Conservation (phyloP, 2,797 vertebrate species). For the Myotis findleyi region DNA sequence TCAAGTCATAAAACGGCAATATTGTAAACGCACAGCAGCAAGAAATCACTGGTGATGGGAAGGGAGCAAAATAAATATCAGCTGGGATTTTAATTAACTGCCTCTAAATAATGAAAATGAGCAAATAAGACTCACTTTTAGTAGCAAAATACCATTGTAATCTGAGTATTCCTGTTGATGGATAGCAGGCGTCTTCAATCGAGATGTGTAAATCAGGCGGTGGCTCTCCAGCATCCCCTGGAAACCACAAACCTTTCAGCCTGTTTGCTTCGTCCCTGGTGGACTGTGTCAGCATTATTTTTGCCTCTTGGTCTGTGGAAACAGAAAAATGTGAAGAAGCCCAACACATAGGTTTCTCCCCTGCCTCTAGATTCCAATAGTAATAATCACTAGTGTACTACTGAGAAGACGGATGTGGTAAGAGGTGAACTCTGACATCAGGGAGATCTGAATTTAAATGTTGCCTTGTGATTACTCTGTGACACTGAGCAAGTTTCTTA, state of each 20-base stretch:
- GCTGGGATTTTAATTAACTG: slow-evolving; percentile 84
- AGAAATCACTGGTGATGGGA: slow-evolving; percentile 82
- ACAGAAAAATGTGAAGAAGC: not conserved
- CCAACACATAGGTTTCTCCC: not conserved
- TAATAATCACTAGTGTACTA: not conserved
- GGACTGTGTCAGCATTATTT: not conserved
- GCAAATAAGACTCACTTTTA: slow-evolving; percentile 82
- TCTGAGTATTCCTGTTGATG: slow-evolving; percentile 63
- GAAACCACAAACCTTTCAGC: not conserved
- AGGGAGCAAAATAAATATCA: slow-evolving; percentile 81
- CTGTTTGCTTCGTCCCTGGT: not conserved
- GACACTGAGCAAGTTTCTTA: not conserved
- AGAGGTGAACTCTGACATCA: not conserved
- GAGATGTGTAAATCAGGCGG: not conserved
- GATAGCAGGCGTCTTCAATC: not conserved
- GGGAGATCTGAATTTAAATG: not conserved
- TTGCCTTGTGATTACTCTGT: not conserved
- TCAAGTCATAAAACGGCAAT: slow-evolving; percentile 85
- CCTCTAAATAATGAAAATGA: slow-evolving; percentile 84
- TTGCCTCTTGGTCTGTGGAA: not conserved
- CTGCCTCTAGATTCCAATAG: not conserved
- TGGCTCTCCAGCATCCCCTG: not conserved
- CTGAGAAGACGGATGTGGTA: not conserved
- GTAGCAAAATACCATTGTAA: slow-evolving; percentile 73
- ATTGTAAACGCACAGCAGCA: slow-evolving; percentile 67